Evolutionary conservation across 2,113 vertebrate genomes (phyloP), one percentile per base, ranked within the genome.

Genomic region (Phylloscopus whistleri): DNA sequence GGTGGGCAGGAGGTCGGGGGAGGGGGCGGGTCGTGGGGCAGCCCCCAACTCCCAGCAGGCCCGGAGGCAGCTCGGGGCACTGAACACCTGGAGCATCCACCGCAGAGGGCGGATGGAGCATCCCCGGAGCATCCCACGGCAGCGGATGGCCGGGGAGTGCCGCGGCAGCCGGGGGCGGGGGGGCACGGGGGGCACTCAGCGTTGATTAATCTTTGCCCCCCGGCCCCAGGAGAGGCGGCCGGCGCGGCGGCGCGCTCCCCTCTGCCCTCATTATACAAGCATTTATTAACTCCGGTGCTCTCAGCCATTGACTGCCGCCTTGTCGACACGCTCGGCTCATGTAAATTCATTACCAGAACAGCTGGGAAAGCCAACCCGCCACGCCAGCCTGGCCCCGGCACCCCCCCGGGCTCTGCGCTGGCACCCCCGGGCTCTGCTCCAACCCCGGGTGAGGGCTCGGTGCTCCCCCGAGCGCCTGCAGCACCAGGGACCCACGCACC

Each of bases 291-390:
- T 92, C 87, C 92, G 84, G 78, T 41, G 72, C 91, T 95, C 95
- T 93, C 63, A 77, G 95, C 92, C 95, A 76, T 72, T 89, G 94
- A 94, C 97, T 94, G 97, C 74, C 79, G 90, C 85, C 95, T 93
- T 55, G 93, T 95, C 97, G 94, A 88, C 94, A 93, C 87, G 83
- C 94, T 93, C 89, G 53, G 93, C 97, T 97, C 96, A 74, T 95
- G 95, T 95, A 94, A 97, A 97, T 97, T 96, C 96, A 98, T 97
- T 96, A 97, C 73, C 77, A 31, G 68, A 96, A 90, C 97, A 97
- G 97, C 97, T 97, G 97, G 97, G 95, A 96, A 93, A 93, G 70
- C 86, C 75, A 93, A 94, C 55, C 72, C 44, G 4, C 59, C 14
- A 20, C 18, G 70, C 56, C 58, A 75, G 88, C 87, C 64, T 0